These are phyloP conservation scores for Colaptes auratus DNA, from an alignment of 2,113 vertebrate genomes.

Conservation along the genomic window DNA sequence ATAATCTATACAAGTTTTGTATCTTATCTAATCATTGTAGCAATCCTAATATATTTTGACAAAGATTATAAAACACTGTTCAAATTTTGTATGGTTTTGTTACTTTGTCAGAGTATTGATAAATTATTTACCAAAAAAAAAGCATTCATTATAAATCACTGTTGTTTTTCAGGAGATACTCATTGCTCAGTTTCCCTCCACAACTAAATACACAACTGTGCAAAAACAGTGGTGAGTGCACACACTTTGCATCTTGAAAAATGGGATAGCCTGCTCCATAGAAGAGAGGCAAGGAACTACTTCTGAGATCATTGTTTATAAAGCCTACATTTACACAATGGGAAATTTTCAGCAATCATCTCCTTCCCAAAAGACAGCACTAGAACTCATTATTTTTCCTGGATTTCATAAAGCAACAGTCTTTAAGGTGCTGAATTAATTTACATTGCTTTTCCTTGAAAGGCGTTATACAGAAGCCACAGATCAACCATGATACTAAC, in stretches of 20 bases:
- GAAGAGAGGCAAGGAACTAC: background rate
- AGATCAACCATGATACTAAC: background rate
- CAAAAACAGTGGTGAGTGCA: background rate
- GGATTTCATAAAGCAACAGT: background rate
- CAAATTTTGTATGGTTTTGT: background rate
- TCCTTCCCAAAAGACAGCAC: background rate
- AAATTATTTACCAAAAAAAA: background rate
- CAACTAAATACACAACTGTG: background rate
- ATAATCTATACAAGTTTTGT: rapidly evolving
- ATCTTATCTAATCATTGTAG: background rate
- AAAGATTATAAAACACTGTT: background rate
- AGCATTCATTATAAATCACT: background rate
- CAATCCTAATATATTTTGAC: background rate
- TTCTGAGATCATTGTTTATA: background rate
- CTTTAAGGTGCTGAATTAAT: background rate
- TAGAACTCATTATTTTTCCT: background rate
- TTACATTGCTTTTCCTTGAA: background rate
- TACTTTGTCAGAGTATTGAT: background rate
- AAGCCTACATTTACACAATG: background rate
- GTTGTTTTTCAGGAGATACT: background rate
- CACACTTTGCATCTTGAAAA: background rate
- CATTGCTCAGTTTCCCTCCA: background rate
- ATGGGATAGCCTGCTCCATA: background rate
- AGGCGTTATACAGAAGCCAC: background rate
- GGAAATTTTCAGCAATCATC: background rate